Conservation (phyloP, 2,113 vertebrate genomes). For the Ranitomeya imitator region DNA sequence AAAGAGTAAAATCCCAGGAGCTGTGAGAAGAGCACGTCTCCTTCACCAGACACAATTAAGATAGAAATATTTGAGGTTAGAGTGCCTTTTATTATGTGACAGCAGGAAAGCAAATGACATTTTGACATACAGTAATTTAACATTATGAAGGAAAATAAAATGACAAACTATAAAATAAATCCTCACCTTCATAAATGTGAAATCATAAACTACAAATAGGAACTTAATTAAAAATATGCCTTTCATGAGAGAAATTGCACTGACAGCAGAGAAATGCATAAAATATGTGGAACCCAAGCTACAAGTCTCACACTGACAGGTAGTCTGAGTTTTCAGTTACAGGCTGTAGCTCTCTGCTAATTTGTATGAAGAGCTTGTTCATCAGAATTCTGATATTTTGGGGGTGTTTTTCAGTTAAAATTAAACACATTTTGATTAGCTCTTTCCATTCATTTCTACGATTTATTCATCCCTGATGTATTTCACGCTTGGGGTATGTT, state of each 20-base stretch:
- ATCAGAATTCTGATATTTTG: not conserved
- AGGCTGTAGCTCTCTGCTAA: not conserved
- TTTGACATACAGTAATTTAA: constrained; percentile 9
- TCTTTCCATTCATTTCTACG: too few species aligned
- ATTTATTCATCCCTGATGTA: not conserved
- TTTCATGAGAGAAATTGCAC: not conserved
- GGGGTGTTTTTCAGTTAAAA: not conserved
- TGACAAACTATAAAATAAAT: constrained; percentile 6
- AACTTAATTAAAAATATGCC: constrained; percentile 35
- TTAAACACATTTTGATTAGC: not conserved
- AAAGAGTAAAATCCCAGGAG: not conserved
- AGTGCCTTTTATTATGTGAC: not conserved
- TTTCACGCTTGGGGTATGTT: not conserved
- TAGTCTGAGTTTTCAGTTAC: not conserved
- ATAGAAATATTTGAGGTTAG: constrained; percentile 3
- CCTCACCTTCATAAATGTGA: not conserved
- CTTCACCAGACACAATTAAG: not conserved
- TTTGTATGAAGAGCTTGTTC: not conserved
- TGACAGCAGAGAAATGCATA: constrained; percentile 25
- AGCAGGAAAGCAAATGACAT: not conserved
- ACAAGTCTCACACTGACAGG: constrained; percentile 9
- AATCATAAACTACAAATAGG: constrained; percentile 8
- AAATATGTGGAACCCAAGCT: constrained; percentile 2
- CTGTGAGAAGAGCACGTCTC: not conserved
- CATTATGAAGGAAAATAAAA: constrained; percentile 11